A percentile compares a stretch with the other conserved stretches of the same genome.
These are phyloP conservation scores for Casuarius casuarius DNA, from an alignment of 2,113 vertebrate genomes.

Conservation along the genomic window DNA sequence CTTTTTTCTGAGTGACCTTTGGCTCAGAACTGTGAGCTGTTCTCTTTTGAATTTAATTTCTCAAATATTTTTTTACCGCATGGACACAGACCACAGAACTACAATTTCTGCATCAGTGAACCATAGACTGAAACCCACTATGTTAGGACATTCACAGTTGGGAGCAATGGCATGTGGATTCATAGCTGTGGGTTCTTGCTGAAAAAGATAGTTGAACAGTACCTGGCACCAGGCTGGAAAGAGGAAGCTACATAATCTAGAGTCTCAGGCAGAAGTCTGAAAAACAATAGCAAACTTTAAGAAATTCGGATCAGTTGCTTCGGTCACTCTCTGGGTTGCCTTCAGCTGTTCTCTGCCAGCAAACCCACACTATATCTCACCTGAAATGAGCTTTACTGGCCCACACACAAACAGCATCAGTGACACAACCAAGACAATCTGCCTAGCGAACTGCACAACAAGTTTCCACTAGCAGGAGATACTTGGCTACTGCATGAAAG, in stretches of 20 bases:
- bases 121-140: neutral
- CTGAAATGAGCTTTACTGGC: neutral
- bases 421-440: neutral
- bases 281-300: neutral
- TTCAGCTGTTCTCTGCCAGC: neutral
- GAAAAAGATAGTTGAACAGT: neutral
- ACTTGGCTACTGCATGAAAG: slow-evolving; percentile 7
- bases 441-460: neutral
- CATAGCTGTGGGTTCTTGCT: neutral
- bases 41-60: neutral
- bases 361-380: neutral
- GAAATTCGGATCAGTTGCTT: neutral
- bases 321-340: neutral
- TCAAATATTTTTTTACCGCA: neutral
- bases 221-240: neutral
- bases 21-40: neutral
- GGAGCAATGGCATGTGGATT: neutral
- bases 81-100: neutral
- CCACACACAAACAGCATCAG: neutral
- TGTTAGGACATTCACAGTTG: neutral
- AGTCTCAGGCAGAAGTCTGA: neutral
- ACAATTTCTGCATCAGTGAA: neutral
- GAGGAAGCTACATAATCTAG: neutral
- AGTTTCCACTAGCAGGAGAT: neutral
- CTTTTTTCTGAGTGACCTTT: neutral